phyloP scores from a whole-genome alignment of 2,113 vertebrate species.

The Sander vitreus region DNA sequence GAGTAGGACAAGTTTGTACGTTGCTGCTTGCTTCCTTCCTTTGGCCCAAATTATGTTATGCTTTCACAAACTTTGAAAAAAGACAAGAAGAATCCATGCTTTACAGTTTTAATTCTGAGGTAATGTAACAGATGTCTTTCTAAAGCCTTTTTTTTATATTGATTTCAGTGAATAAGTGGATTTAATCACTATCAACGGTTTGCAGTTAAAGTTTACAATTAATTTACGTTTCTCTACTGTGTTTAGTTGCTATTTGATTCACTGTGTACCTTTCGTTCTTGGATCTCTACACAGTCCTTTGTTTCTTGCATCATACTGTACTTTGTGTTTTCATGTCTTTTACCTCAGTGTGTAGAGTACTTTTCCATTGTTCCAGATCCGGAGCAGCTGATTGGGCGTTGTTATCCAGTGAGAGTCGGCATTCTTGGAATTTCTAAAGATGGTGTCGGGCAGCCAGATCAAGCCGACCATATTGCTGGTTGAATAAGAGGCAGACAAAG shows the following conservation, averaged over 20 bases:
- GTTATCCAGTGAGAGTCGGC: constrained; percentile 98
- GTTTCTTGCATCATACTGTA: background rate
- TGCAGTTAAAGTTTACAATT: background rate
- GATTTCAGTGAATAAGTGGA: background rate
- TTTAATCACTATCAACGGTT: background rate
- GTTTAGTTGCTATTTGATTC: background rate
- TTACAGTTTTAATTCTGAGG: background rate
- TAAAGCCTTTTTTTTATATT: background rate
- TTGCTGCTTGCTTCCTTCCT: constrained; percentile 7
- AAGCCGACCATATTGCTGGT: constrained; percentile 97
- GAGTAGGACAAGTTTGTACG: background rate
- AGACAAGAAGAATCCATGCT: background rate
- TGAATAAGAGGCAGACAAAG: background rate
- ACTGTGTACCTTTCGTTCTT: background rate
- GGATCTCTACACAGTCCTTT: background rate
- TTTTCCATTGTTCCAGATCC: constrained; percentile 98
- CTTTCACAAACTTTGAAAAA: background rate
- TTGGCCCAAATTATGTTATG: background rate
- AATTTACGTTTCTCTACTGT: background rate
- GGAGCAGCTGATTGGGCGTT: constrained; percentile 95
- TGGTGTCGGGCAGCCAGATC: constrained; percentile 97
- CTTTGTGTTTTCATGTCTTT: constrained; percentile 9
- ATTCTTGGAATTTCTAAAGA: constrained; percentile 96
- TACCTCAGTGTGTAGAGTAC: constrained; percentile 96
- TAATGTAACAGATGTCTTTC: background rate